Conservation (phyloP, 1,140 invertebrate species). For the Heliconius hewitsoni region DNA sequence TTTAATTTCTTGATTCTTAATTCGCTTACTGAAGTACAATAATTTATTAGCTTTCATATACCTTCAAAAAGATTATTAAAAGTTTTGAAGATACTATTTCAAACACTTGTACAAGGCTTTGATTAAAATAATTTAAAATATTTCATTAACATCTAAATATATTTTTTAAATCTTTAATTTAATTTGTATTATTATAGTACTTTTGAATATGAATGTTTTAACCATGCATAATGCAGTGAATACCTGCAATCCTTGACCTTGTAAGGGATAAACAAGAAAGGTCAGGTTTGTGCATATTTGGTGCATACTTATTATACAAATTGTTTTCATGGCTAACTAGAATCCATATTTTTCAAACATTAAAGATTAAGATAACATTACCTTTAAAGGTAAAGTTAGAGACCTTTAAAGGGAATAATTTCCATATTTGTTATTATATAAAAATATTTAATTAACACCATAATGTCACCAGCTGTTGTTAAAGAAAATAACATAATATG, state of each 20-base stretch:
- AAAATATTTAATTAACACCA: background rate
- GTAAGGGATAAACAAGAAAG: conserved; percentile 51
- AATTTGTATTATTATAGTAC: no score
- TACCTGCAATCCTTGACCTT: conserved; percentile 57
- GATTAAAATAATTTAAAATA: no score
- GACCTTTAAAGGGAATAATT: conserved; percentile 5
- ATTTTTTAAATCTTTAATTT: no score
- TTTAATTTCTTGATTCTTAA: no score
- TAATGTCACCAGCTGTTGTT: background rate
- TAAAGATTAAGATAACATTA: conserved; percentile 3
- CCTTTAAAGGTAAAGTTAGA: conserved; percentile 13
- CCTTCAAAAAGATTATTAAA: background rate
- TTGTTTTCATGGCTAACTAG: conserved; percentile 62
- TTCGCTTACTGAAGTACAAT: background rate
- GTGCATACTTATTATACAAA: conserved; percentile 52
- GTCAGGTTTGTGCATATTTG: conserved; percentile 53
- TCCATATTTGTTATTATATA: conserved; percentile 7
- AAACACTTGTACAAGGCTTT: no score
- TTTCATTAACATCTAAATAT: no score
- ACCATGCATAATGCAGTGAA: conserved; percentile 37
- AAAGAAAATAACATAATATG: no score
- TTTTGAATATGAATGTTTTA: background rate
- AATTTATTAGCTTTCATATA: background rate
- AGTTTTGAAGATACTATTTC: background rate
- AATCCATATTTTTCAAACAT: conserved; percentile 48